Evolutionary conservation across 2,113 vertebrate genomes (phyloP).

Genomic region (Crotalus horridus): DNA sequence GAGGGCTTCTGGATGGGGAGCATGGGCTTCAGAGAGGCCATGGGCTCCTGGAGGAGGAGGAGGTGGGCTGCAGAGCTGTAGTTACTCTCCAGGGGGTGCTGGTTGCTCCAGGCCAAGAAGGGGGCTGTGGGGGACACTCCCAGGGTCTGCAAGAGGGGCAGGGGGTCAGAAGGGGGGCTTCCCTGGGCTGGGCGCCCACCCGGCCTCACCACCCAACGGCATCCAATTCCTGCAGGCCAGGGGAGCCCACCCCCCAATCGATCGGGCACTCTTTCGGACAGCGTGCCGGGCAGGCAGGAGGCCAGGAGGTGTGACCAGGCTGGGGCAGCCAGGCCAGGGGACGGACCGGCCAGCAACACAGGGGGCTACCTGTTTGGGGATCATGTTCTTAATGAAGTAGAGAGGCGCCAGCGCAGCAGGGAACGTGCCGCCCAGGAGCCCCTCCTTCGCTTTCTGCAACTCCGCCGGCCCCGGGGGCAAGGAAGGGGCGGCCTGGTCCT

Average conservation of each 20-base stretch:
- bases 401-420: not conserved
- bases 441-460: not conserved
- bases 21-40: not conserved
- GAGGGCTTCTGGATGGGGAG: constrained; percentile 8
- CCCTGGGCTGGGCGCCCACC: not conserved
- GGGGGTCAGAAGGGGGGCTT: rapidly evolving
- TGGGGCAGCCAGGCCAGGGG: not conserved
- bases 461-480: not conserved
- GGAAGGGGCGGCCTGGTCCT: not conserved
- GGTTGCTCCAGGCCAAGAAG: constrained; percentile 43
- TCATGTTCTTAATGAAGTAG: constrained; percentile 26
- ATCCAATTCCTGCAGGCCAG: not conserved
- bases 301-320: not conserved
- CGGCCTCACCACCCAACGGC: not conserved
- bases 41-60: constrained; percentile 60
- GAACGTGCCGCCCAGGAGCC: not conserved
- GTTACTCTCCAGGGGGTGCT: not conserved
- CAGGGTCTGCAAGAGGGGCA: constrained; percentile 36
- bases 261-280: not conserved
- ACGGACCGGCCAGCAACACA: not conserved
- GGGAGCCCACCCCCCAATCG: not conserved
- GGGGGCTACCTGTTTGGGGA: constrained; percentile 34
- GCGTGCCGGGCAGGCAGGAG: not conserved
- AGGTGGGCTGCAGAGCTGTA: constrained; percentile 31
- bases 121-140: constrained; percentile 45